Conservation (phyloP, 92 coral and sea anemone genomes). For the Meandrina meandrites region DNA sequence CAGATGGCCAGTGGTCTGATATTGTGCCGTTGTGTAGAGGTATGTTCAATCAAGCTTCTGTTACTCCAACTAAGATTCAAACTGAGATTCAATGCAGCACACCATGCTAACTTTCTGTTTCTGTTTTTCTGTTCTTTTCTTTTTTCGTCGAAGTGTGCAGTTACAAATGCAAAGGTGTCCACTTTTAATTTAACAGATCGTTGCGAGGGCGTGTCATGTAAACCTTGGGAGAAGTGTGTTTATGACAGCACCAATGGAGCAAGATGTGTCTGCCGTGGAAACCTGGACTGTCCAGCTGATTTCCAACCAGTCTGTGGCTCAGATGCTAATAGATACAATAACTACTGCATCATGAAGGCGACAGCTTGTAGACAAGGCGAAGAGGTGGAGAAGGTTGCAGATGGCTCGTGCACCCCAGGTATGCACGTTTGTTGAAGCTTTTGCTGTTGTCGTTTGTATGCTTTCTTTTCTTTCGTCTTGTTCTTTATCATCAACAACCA, state of each 20-base stretch:
- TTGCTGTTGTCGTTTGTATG: background rate
- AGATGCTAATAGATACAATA: slow-evolving; percentile 79
- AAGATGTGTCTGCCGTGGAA: slow-evolving; percentile 74
- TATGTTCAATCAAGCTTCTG: background rate
- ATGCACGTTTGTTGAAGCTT: background rate
- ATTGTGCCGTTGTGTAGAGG: slow-evolving; percentile 58
- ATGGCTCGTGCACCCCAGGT: slow-evolving; percentile 80
- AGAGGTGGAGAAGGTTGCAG: slow-evolving; percentile 35
- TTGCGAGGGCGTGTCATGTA: slow-evolving; percentile 55
- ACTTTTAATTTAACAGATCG: slow-evolving; percentile 43
- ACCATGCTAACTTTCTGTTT: no score
- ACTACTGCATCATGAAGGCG: slow-evolving; percentile 85
- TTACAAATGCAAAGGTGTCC: background rate
- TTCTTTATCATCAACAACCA: background rate
- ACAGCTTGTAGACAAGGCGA: slow-evolving; percentile 71
- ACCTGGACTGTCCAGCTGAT: slow-evolving; percentile 67
- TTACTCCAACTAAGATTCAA: no score
- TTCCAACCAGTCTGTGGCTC: slow-evolving; percentile 84
- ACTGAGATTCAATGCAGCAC: no score
- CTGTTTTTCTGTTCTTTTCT: no score
- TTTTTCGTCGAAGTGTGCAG: background rate
- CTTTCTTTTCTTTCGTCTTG: background rate
- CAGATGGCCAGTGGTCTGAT: slow-evolving; percentile 64
- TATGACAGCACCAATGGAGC: slow-evolving; percentile 34
- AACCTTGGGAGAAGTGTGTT: slow-evolving; percentile 70